Base-by-base conservation (phyloP, 2,888 invertebrate genomes). In the Melanargia galathea region DNA sequence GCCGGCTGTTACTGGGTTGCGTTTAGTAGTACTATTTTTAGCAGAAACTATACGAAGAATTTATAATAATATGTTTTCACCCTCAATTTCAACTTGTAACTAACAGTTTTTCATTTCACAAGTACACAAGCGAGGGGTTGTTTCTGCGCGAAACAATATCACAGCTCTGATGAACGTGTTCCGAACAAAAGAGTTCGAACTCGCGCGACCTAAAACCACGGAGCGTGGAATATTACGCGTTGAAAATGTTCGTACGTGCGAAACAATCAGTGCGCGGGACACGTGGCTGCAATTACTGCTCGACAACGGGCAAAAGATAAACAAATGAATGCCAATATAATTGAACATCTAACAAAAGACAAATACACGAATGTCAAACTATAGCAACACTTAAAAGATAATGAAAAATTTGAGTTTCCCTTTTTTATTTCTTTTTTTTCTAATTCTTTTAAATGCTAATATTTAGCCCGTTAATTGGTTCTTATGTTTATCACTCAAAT, bases 141-240 rank as follows among this genome's bases (percentile, higher is more conserved):
- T 8, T 18, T 10, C 16, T 24, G 2, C 5, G 8, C 18, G 11
- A 18, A 18, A 18, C 51, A 30, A 51, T 33, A 49, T 51, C 11
- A 16, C 51, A 18, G 8, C 30, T 16, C 16, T 51, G 33, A 51
- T 51, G 51, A 51, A 51, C 30, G 8, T 3, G 22, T 20, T n/a
- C 10, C n/a, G 22, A 24, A 51, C 51, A 51, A 30, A 49, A 51
- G 30, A 51, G 30, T 51, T 51, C 18, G 18, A 18, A 51, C 18
- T 18, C 30, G 30, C 33, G 43, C 16, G 43, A 8, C 16, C 30
- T 7, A 30, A n/a, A 30, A 18, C 51, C 18, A 30, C 30, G 18
- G 8, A 18, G 30, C 30, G 30, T n/a, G 26, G 7, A 49, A 16
- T 30, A 26, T 40, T 16, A 10, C 43, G 18, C 18, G 18, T 2